Conservation (phyloP, 2,113 vertebrate species). For the Marmota flaviventris region DNA sequence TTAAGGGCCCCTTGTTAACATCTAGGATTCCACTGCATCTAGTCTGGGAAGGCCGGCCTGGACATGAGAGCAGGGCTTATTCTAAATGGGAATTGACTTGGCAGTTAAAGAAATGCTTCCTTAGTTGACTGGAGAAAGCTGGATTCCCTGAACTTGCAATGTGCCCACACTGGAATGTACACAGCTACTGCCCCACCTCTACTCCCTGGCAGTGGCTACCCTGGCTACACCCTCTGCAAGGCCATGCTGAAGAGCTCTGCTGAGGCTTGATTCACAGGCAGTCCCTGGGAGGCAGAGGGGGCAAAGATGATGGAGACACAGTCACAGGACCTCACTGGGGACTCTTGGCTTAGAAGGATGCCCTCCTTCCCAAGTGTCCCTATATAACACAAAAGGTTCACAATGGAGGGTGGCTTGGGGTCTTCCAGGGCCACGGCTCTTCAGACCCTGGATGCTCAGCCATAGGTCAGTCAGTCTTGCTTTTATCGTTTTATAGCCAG, state of each 20-base stretch:
- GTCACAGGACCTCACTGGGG: background rate
- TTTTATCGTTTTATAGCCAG: background rate
- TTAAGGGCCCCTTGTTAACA: background rate
- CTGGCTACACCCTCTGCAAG: background rate
- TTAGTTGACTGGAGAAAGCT: slow-evolving; percentile 5
- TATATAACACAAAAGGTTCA: background rate
- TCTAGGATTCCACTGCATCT: background rate
- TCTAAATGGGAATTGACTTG: slow-evolving; percentile 15
- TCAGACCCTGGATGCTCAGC: background rate
- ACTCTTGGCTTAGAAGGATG: background rate
- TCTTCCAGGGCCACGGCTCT: background rate
- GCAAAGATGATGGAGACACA: background rate
- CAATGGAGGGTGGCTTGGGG: background rate
- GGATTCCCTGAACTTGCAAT: slow-evolving; percentile 47
- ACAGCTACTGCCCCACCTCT: background rate
- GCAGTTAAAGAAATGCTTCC: slow-evolving; percentile 63
- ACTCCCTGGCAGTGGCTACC: background rate
- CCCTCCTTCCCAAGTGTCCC: background rate
- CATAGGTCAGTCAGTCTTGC: background rate
- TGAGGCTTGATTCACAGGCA: background rate
- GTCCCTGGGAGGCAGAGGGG: background rate
- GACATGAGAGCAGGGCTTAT: background rate
- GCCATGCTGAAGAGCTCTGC: background rate
- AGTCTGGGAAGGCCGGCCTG: background rate
- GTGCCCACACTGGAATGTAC: slow-evolving; percentile 60